phyloP scores from a whole-genome alignment of 2,113 vertebrate species.

The Pyrgilauda ruficollis region DNA sequence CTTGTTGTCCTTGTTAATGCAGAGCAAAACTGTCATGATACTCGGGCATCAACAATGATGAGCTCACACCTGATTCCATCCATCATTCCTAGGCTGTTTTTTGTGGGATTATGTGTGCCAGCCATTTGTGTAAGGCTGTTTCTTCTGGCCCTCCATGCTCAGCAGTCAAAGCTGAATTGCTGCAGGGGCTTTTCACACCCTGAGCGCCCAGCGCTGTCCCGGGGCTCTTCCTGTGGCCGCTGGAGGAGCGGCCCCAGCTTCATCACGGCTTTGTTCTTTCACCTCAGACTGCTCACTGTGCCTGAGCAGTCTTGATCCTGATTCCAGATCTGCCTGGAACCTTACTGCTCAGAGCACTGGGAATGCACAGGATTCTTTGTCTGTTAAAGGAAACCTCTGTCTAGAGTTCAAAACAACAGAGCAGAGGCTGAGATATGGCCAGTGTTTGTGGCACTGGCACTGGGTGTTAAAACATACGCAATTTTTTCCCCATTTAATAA shows the following conservation, averaged over 20 bases:
- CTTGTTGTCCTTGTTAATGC: neutral
- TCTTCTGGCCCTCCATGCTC: neutral
- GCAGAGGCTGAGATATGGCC: neutral
- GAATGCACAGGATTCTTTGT: neutral
- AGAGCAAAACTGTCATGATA: neutral
- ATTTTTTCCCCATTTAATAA: neutral
- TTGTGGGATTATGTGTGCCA: neutral
- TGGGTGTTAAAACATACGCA: neutral
- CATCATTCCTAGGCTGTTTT: neutral
- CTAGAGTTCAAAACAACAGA: neutral
- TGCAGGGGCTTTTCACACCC: neutral
- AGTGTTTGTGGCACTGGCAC: neutral
- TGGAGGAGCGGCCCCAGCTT: neutral
- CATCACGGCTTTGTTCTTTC: neutral
- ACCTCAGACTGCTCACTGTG: accelerated
- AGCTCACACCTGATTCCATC: neutral
- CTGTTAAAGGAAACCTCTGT: neutral
- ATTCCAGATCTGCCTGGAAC: neutral
- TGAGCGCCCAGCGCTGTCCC: accelerated
- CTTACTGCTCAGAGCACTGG: accelerated
- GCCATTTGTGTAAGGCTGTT: neutral
- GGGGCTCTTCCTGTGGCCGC: neutral
- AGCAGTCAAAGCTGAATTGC: neutral
- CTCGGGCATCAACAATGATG: neutral
- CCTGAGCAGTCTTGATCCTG: neutral